Evolutionary conservation across 2,888 invertebrate species (phyloP), one percentile per base, ranked within the genome.

Genomic region (Crioceris asparagi): DNA sequence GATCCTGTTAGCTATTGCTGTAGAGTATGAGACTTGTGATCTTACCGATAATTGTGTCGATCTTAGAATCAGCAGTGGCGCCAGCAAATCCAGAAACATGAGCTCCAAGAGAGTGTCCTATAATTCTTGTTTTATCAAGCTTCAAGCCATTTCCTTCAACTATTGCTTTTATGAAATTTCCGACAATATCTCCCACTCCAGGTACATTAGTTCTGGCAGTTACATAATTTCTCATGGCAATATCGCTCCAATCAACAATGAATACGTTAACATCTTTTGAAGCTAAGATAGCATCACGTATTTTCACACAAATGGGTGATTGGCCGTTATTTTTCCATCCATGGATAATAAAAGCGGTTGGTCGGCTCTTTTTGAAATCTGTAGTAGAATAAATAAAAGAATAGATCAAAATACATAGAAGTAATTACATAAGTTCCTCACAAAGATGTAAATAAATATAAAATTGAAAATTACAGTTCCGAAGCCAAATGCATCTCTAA

Each of bases 191-290:
- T 15, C 57, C 57, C 16, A 58, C 43, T 15, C 29, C 29, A 10
- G 47, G 39, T 3, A 57, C 55, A 8, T 48, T 41, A 10, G 27
- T 31, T 29, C 45, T 45, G 10, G 49, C 52, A 1, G 42, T 31
- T 8, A 44, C 10, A 49, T 55, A 41, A 33, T 35, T 39, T 14
- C 34, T 37, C 2, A 8, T 21, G n/a, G 52, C 47, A 18, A 47
- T 43, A 8, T 38, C 32, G 17, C 50, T 46, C 61, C 60, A 62
- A 40, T 60, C 59, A 5, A 58, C 58, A 3, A 60, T 53, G 34
- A 62, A 55, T 5, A 61, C 46, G 35, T 62, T 62, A 10, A 51
- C 45, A 39, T 60, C 53, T 8, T 46, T 34, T 3, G 16, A 36
- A 2, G 36, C 29, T 4, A 58, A 31, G 11, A 55, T 32, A 4